Evolutionary conservation across 37 sponge, comb jelly and placozoan species (phyloP), one percentile per base, ranked within the genome.

Genomic region (Crambe crambe): DNA sequence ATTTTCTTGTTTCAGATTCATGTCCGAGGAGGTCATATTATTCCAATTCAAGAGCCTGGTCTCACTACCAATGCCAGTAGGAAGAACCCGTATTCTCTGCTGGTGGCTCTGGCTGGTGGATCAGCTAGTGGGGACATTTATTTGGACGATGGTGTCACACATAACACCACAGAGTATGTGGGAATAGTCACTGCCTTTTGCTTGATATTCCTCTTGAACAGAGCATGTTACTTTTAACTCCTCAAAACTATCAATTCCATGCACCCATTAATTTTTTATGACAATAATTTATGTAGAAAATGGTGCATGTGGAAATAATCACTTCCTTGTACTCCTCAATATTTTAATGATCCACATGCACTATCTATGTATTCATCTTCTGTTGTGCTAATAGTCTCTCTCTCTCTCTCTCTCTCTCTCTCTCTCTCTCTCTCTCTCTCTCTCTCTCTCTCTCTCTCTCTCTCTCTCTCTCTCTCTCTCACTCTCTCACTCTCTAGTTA

Each of bases 71-170:
- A 72, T 40, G 89, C 27, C 1, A 69, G 88, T 29, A 87, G 97
- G 75, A 82, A 60, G 18, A 91, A 75, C 23, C 44, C 56, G 43
- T 94, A 74, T 72, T 70, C 85, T 21, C 89, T 96, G 1, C 76
- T 96, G 12, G 85, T 93, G 26, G 91, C 89, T 29, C 81, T 96
- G 44, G 94, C 6, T 47, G n/a, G n/a, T n/a, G n/a, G 79, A 3
- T 15, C 72, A 3, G 21, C 41, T 4, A 47, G 10, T 15, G 97
- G 97, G 3, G 78, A 79, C 27, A 56, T 94, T 32, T 96, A 68
- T 78, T 30, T 94, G 36, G 72, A 57, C 30, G 66, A 65, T 65
- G 66, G 66, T 18, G 66, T 31, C 32, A 65, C 61, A 6, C 17
- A n/a, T 60, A 60, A 65, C 31, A 30, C 31, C 10, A 31, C 66